Evolutionary conservation across 2,113 vertebrate species (phyloP).

Genomic region (Trachemys scripta): DNA sequence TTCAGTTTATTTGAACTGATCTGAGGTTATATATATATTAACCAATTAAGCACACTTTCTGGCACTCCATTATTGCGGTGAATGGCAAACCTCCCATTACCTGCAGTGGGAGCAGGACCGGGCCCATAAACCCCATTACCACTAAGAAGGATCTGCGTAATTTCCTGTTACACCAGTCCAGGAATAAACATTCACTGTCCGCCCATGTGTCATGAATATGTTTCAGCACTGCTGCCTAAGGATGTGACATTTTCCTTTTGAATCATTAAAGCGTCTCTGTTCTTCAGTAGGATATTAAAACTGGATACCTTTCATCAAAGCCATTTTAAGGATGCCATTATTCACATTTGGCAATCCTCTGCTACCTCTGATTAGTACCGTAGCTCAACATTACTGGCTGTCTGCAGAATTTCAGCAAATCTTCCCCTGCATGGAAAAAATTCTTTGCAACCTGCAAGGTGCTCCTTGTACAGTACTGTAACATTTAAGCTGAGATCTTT

Average conservation of each 20-base stretch:
- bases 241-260: neutral
- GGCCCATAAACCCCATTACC: neutral
- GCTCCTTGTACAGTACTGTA: neutral
- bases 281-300: neutral
- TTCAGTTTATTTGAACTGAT: fast-evolving
- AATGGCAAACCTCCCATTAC: neutral
- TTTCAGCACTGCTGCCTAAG: neutral
- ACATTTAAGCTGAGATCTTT: slow-evolving; percentile 38
- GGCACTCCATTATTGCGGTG: fast-evolving
- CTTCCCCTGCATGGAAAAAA: neutral
- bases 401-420: neutral
- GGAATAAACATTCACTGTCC: neutral
- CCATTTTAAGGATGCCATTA: neutral
- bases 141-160: neutral
- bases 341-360: neutral
- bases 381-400: neutral
- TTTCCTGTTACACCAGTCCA: neutral
- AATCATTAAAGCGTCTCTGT: neutral
- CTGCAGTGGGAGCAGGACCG: neutral
- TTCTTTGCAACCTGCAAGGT: slow-evolving; percentile 19
- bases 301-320: neutral
- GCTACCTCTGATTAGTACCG: neutral
- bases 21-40: fast-evolving
- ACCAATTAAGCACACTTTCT: neutral
- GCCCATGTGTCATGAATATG: neutral